Base-by-base conservation (phyloP, 2,113 vertebrate genomes). In the Phocoena phocoena region DNA sequence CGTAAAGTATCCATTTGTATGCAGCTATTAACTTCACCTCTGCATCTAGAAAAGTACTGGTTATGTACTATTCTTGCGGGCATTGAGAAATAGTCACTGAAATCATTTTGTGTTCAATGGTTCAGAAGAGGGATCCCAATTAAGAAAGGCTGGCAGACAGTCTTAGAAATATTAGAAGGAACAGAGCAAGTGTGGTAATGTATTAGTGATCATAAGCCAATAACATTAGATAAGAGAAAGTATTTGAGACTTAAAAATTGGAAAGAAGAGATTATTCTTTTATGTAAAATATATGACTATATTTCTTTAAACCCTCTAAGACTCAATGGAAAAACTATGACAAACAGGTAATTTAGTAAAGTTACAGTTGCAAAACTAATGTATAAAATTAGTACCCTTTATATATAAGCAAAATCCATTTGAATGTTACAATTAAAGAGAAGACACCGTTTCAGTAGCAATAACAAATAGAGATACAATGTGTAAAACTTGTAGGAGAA, bases 401-500 rank as follows among this genome's bases (percentile, higher is more conserved):
- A 55, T 70, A 38, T 74, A 38, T 68, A 63, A 63, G 28, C 47
- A 88, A 83, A 76, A 58, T 47, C 44, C 31, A 83, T 9, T 53
- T 86, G 60, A 90, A 36, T 74, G 38, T 62, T 68, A 44, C 31
- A 71, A 38, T 71, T 93, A 53, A 74, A 73, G 31, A 84, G 74
- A 60, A 89, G 63, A 73, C 7, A 47, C 20, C 36, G 65, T 73
- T 93, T 89, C 15, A 73, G 31, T 90, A 85, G 77, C 65, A 86
- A 63, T 60, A 85, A 50, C 11, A 83, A 88, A 92, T 80, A 67
- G 47, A 95, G 38, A 44, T 90, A 63, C 68, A 92, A 96, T 26
- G 8, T 38, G 2, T n/a, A 79, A 88, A 89, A 67, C 14, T 80
- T 79, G n/a, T 8, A 21, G 47, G 47, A 81, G 33, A 50, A 86